phyloP scores from a whole-genome alignment of 2,113 vertebrate genomes.

The Periophthalmus modestus region DNA sequence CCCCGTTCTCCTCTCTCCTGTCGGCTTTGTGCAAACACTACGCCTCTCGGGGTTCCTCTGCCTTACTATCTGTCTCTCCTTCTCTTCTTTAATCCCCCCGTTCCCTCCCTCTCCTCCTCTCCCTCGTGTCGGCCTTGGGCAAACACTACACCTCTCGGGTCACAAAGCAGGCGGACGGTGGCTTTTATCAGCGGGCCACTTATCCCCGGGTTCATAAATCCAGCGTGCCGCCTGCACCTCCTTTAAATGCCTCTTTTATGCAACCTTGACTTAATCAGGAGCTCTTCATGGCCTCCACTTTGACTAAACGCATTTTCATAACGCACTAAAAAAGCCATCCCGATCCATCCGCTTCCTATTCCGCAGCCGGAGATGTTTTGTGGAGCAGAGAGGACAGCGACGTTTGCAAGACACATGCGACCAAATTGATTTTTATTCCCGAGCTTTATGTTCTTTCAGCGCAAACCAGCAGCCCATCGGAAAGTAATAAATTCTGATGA shows the following conservation, averaged over 20 bases:
- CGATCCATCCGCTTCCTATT: slow-evolving; percentile 63
- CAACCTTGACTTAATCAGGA: slow-evolving; percentile 77
- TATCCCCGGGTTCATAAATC: slow-evolving; percentile 73
- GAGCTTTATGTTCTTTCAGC: slow-evolving; percentile 67
- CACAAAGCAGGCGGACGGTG: slow-evolving; percentile 64
- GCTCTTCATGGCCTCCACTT: slow-evolving; percentile 58
- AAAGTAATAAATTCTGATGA: slow-evolving; percentile 71
- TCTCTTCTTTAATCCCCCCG: too few species aligned
- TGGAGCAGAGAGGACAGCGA: slow-evolving; percentile 64
- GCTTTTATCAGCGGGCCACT: slow-evolving; percentile 73
- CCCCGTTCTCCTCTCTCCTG: too few species aligned
- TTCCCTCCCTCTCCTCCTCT: too few species aligned
- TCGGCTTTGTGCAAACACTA: too few species aligned
- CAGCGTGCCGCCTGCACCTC: slow-evolving; percentile 55
- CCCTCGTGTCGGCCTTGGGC: slow-evolving; percentile 61
- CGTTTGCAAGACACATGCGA: slow-evolving; percentile 53
- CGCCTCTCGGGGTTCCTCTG: too few species aligned
- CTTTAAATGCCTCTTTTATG: slow-evolving; percentile 44
- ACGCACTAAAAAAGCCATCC: slow-evolving; percentile 62
- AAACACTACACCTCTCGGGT: slow-evolving; percentile 65
- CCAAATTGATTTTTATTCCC: slow-evolving; percentile 72
- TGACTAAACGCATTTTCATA: slow-evolving; percentile 69
- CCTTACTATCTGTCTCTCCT: too few species aligned
- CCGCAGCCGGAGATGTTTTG: slow-evolving; percentile 34
- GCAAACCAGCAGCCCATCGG: slow-evolving; percentile 68